A percentile compares a stretch with the other conserved stretches of the same genome.
Conservation (phyloP, 2,113 vertebrate genomes). For the Todiramphus chloris region DNA sequence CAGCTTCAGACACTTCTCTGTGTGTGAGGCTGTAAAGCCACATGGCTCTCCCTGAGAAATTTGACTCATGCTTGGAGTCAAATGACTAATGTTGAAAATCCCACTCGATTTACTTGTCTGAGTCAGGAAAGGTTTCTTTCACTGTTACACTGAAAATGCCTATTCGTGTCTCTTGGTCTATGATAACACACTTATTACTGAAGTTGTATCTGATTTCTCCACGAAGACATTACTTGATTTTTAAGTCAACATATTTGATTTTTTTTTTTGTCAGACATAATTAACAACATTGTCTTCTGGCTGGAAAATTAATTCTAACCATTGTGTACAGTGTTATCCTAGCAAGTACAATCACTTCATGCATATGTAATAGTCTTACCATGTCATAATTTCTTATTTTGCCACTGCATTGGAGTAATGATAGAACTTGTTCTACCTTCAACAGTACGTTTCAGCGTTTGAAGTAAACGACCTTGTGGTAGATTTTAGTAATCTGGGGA, state of each 20-base stretch:
- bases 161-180: background rate
- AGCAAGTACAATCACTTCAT: background rate
- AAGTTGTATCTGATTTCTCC: background rate
- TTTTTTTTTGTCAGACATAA: background rate
- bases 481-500: background rate
- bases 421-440: background rate
- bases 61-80: background rate
- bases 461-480: background rate
- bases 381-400: conserved; percentile 7
- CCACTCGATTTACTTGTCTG: background rate
- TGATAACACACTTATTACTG: background rate
- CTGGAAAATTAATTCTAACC: conserved; percentile 12
- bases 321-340: background rate
- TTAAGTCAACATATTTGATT: conserved; percentile 19
- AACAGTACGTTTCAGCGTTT: background rate
- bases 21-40: background rate
- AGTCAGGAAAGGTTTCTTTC: background rate
- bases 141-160: background rate
- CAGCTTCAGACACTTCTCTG: background rate
- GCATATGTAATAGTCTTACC: background rate
- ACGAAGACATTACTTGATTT: conserved; percentile 12
- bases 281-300: background rate
- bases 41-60: background rate
- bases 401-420: background rate
- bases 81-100: background rate